Evolutionary conservation across 2,113 vertebrate genomes (phyloP).

Genomic region (Ovis canadensis): DNA sequence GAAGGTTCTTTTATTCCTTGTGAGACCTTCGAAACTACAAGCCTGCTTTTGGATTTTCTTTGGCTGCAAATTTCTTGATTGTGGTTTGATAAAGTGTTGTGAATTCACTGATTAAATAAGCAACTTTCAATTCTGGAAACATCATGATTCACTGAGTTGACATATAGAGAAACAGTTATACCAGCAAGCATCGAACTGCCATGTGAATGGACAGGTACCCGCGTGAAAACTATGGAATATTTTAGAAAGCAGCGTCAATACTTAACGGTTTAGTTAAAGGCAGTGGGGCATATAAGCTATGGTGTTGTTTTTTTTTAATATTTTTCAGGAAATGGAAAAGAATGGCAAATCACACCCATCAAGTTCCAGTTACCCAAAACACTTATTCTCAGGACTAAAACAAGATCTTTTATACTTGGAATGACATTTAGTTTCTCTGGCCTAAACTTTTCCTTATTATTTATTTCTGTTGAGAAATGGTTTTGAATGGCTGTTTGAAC

Average conservation of each 20-base stretch:
- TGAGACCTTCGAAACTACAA: background rate
- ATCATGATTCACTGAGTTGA: background rate
- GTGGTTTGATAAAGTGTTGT: background rate
- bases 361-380: constrained; percentile 61
- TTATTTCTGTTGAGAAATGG: constrained; percentile 32
- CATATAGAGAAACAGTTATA: background rate
- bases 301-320: constrained; percentile 27
- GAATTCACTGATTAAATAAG: constrained; percentile 2
- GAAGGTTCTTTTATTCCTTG: background rate
- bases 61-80: background rate
- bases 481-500: background rate
- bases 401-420: constrained; percentile 5
- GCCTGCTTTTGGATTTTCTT: background rate
- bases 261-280: constrained; percentile 41
- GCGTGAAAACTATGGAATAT: background rate
- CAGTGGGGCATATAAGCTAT: constrained; percentile 47
- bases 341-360: constrained; percentile 64
- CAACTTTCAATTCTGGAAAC: background rate
- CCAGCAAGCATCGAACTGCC: background rate
- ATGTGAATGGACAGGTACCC: background rate
- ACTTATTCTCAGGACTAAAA: constrained; percentile 35
- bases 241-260: constrained; percentile 52
- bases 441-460: constrained; percentile 17
- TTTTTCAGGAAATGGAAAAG: constrained; percentile 66
- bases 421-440: constrained; percentile 17